A percentile compares a stretch with the other conserved stretches of the same genome.
Conservation (phyloP, 2,888 invertebrate species). For the Prosapia bicincta region DNA sequence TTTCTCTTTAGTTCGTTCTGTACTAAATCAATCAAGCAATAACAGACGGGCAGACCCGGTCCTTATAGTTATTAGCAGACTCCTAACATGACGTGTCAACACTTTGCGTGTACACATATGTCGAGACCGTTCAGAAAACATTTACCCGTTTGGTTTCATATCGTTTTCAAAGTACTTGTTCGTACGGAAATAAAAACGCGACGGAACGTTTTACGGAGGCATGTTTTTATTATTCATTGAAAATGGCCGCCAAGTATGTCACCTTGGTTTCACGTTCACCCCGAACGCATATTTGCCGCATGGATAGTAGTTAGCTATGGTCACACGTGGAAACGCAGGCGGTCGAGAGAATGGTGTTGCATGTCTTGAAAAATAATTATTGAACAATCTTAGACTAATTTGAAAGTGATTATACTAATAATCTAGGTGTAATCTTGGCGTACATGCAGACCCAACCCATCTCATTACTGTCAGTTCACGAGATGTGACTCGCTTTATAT, state of each 20-base stretch:
- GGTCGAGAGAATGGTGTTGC: background rate
- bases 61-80: background rate
- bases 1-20: too few species aligned
- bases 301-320: too few species aligned
- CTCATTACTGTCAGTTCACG: slow-evolving; percentile 1
- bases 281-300: background rate
- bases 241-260: too few species aligned
- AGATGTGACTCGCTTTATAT: background rate
- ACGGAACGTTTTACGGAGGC: too few species aligned
- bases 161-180: too few species aligned
- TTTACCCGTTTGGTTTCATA: too few species aligned
- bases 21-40: too few species aligned
- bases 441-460: background rate
- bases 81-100: background rate
- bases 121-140: background rate
- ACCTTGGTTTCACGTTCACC: too few species aligned
- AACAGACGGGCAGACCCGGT: too few species aligned
- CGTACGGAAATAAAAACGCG: too few species aligned
- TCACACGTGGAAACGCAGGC: background rate
- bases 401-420: background rate
- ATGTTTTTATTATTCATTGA: too few species aligned
- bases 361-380: background rate
- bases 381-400: background rate
- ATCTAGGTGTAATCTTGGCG: background rate
- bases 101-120: background rate